Conservation (phyloP, 2,888 invertebrate species). For the Crossocerus cetratus region DNA sequence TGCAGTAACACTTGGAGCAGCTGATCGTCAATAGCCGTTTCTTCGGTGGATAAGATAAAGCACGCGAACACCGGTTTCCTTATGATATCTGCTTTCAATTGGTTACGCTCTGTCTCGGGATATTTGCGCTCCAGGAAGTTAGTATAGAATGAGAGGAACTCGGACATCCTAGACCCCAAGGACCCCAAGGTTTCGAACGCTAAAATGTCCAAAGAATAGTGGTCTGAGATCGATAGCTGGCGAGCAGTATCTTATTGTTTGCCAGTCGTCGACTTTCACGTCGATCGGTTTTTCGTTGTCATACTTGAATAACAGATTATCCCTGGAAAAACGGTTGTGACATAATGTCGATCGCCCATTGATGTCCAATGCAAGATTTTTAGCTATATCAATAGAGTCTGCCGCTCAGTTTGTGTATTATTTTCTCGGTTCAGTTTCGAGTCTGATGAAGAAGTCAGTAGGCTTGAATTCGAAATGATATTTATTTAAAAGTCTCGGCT, state of each 20-base stretch:
- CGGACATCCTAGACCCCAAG: constrained; percentile 5
- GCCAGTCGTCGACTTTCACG: constrained; percentile 68
- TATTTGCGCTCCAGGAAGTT: constrained; percentile 39
- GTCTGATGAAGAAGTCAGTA: constrained; percentile 35
- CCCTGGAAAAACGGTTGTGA: constrained; percentile 61
- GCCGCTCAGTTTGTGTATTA: constrained; percentile 30
- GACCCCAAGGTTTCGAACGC: constrained; percentile 5
- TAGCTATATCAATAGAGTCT: constrained; percentile 34
- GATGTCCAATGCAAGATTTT: constrained; percentile 23
- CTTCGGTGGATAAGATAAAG: constrained; percentile 37
- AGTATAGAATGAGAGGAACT: constrained; percentile 47
- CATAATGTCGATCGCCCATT: constrained; percentile 62
- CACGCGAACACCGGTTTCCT: constrained; percentile 39
- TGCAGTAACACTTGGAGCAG: constrained; percentile 21
- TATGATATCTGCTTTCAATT: constrained; percentile 43
- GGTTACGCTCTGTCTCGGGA: constrained; percentile 20
- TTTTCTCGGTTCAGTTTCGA: constrained; percentile 27
- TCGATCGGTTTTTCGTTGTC: constrained; percentile 57
- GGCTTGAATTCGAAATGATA: not conserved
- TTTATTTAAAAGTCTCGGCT: too few species aligned
- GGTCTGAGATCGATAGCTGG: constrained; percentile 64
- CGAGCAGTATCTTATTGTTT: constrained; percentile 64
- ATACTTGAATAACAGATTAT: constrained; percentile 64
- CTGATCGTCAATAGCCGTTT: constrained; percentile 30
- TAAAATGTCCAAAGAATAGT: constrained; percentile 52